Conservation (phyloP, 2,113 vertebrate species). For the Cranoglanis bouderius region DNA sequence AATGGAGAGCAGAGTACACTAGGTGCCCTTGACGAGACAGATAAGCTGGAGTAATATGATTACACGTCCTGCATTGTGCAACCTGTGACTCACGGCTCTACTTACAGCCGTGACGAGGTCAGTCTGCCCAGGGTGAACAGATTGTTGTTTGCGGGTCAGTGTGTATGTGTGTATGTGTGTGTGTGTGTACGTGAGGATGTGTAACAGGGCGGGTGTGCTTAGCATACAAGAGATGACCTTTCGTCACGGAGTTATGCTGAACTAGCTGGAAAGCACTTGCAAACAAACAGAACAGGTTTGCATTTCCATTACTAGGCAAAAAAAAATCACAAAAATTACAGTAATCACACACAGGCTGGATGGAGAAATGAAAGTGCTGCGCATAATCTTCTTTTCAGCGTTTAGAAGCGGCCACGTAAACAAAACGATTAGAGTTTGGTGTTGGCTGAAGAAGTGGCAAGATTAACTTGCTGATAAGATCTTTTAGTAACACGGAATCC, state of each 20-base stretch:
- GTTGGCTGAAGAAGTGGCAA: neutral
- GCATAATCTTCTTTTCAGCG: slow-evolving; percentile 23
- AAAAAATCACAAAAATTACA: slow-evolving; percentile 30
- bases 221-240: slow-evolving; percentile 28
- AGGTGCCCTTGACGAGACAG: slow-evolving; percentile 69
- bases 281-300: slow-evolving; percentile 40
- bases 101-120: slow-evolving; percentile 42
- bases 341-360: slow-evolving; percentile 37
- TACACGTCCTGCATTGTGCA: slow-evolving; percentile 64
- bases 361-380: slow-evolving; percentile 36
- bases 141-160: slow-evolving; percentile 45
- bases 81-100: slow-evolving; percentile 63
- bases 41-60: slow-evolving; percentile 68
- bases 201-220: slow-evolving; percentile 18
- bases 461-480: slow-evolving; percentile 6
- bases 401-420: slow-evolving; percentile 31
- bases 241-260: slow-evolving; percentile 38
- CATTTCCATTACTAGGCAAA: slow-evolving; percentile 31
- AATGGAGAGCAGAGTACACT: slow-evolving; percentile 61
- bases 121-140: slow-evolving; percentile 30
- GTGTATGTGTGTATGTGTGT: slow-evolving; percentile 13
- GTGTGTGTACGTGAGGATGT: slow-evolving; percentile 12
- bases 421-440: slow-evolving; percentile 26
- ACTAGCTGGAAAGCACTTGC: slow-evolving; percentile 34
- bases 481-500: neutral